These are phyloP conservation scores for Clarias laeviceps DNA, from an alignment of 2,797 vertebrate species.

Conservation along the genomic window DNA sequence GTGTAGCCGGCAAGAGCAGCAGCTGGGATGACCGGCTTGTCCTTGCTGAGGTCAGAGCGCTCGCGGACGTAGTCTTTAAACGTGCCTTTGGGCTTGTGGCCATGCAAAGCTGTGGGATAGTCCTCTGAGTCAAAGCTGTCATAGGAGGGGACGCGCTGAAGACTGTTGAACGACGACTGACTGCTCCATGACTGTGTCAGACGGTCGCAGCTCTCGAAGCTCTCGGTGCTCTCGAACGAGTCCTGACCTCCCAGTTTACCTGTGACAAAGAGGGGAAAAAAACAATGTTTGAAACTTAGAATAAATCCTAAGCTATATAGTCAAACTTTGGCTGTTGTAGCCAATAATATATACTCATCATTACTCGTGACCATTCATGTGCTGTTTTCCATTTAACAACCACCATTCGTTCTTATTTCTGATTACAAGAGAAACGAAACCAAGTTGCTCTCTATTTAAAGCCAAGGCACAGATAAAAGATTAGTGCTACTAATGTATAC, in stretches of 20 bases:
- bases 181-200: conserved; percentile 98
- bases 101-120: conserved; percentile 87
- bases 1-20: conserved; percentile 97
- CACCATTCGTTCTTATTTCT: conserved; percentile 58
- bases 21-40: conserved; percentile 98
- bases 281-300: neutral
- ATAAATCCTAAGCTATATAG: neutral
- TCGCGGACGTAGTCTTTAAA: conserved; percentile 99
- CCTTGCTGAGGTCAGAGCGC: conserved; percentile 97
- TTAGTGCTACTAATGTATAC: conserved; percentile 59
- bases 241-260: conserved; percentile 97
- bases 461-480: conserved; percentile 69
- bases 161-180: conserved; percentile 96
- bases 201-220: conserved; percentile 95
- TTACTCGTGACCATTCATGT: conserved; percentile 31
- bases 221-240: conserved; percentile 98
- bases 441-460: conserved; percentile 67
- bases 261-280: conserved; percentile 56
- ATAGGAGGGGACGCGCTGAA: conserved; percentile 96
- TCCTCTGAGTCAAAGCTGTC: conserved; percentile 99
- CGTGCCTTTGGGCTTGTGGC: conserved; percentile 97
- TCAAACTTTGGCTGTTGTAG: neutral
- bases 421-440: conserved; percentile 63
- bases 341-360: conserved; percentile 12
- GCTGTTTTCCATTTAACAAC: conserved; percentile 58